Percentiles rank a stretch among this genome's conserved stretches.
These are phyloP conservation scores for Lepus americanus DNA, from an alignment of 2,113 vertebrate species.

Conservation along the genomic window DNA sequence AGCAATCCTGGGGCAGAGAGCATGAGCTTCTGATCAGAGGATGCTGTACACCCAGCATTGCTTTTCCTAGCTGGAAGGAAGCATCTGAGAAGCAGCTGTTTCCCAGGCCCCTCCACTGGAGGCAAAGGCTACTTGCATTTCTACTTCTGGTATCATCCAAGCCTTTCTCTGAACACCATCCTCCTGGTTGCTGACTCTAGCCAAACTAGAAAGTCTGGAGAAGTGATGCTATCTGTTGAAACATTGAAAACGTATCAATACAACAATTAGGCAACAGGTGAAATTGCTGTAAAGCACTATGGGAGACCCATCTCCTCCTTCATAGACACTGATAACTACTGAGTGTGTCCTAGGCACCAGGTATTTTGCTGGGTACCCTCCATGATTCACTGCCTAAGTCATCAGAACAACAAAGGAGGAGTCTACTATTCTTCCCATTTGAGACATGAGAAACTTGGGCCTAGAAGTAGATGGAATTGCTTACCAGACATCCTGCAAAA, in stretches of 20 bases:
- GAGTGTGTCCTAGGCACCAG: neutral
- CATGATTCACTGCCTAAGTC: neutral
- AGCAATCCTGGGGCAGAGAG: neutral
- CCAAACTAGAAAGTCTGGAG: neutral
- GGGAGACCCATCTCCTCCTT: neutral
- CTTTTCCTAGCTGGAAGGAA: neutral
- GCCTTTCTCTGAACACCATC: neutral
- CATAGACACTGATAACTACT: neutral
- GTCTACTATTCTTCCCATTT: neutral
- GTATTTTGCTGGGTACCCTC: neutral
- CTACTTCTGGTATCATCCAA: conserved; percentile 12
- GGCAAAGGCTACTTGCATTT: neutral
- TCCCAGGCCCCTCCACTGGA: neutral
- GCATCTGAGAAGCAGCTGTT: neutral
- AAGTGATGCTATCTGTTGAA: neutral
- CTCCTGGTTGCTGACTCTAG: neutral
- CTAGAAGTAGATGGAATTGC: neutral
- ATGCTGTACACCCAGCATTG: neutral
- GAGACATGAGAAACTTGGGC: neutral
- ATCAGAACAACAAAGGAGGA: neutral
- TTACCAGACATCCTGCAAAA: neutral
- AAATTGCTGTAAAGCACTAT: neutral
- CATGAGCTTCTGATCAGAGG: neutral
- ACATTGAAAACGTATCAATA: neutral
- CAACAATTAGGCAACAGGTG: neutral